These are phyloP conservation scores for Bagarius yarrelli DNA, from an alignment of 2,113 vertebrate genomes.

Conservation along the genomic window DNA sequence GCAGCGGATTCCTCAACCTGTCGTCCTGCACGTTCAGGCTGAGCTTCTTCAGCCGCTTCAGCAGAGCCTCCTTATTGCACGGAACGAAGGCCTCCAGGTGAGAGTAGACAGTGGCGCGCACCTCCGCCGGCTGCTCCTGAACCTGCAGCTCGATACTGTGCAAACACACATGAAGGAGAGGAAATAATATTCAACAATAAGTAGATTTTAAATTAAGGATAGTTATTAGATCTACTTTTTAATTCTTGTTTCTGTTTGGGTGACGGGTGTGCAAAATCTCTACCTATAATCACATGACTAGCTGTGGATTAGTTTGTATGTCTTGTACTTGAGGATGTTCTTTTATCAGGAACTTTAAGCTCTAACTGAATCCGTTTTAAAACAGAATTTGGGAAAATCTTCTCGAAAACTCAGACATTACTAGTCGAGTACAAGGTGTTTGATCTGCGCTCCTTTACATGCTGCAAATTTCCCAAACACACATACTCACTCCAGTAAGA, in stretches of 20 bases:
- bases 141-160: conserved; percentile 93
- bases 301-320: not conserved
- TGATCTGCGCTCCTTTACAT: not conserved
- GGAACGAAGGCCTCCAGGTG: conserved; percentile 96
- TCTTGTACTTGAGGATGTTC: accelerated
- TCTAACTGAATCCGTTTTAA: too few species aligned
- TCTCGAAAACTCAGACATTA: not conserved
- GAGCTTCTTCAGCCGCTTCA: conserved; percentile 96
- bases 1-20: conserved; percentile 85
- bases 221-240: not conserved
- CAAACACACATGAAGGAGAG: not conserved
- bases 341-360: not conserved
- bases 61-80: conserved; percentile 93
- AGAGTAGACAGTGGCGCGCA: conserved; percentile 84
- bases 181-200: too few species aligned
- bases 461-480: not conserved
- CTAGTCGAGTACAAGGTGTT: not conserved
- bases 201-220: not conserved
- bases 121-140: conserved; percentile 81
- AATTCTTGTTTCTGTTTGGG: not conserved
- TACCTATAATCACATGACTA: not conserved
- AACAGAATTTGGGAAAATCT: too few species aligned
- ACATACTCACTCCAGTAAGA: conserved; percentile 93
- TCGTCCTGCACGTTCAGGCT: conserved; percentile 98
- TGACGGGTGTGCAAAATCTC: too few species aligned